phyloP scores from a whole-genome alignment of 2,797 vertebrate genomes.

The Salmo trutta region DNA sequence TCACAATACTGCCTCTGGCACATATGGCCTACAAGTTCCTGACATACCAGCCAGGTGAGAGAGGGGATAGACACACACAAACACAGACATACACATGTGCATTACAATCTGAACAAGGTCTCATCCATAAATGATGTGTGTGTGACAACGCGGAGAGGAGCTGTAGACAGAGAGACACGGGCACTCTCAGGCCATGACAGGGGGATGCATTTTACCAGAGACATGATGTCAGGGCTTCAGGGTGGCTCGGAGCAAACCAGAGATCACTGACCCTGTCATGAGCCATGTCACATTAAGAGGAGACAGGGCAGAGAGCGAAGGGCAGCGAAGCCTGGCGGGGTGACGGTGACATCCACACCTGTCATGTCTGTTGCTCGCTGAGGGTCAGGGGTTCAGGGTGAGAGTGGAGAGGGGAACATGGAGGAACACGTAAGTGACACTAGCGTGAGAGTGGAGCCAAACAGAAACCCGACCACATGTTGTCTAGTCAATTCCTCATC shows the following conservation, averaged over 20 bases:
- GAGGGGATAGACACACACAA: neutral
- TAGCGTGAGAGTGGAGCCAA: neutral
- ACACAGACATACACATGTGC: neutral
- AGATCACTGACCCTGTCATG: neutral
- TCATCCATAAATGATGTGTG: neutral
- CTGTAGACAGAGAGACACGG: neutral
- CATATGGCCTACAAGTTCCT: constrained; percentile 93
- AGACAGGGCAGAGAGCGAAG: constrained; percentile 8
- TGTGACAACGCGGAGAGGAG: neutral
- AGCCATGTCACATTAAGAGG: neutral
- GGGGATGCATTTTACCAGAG: neutral
- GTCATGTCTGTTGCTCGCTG: constrained; percentile 56
- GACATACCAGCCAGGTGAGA: neutral
- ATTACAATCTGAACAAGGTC: neutral
- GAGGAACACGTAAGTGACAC: neutral
- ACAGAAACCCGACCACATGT: neutral
- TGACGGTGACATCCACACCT: constrained; percentile 65
- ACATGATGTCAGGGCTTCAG: neutral
- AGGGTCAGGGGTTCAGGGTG: constrained; percentile 46
- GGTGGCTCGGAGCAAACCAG: neutral
- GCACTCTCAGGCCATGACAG: neutral
- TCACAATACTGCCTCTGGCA: constrained; percentile 87
- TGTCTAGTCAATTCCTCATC: neutral
- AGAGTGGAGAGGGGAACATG: neutral
- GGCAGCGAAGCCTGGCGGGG: constrained; percentile 44